Evolutionary conservation across 1,140 invertebrate species (phyloP).

Genomic region (Cataglyphis hispanica): DNA sequence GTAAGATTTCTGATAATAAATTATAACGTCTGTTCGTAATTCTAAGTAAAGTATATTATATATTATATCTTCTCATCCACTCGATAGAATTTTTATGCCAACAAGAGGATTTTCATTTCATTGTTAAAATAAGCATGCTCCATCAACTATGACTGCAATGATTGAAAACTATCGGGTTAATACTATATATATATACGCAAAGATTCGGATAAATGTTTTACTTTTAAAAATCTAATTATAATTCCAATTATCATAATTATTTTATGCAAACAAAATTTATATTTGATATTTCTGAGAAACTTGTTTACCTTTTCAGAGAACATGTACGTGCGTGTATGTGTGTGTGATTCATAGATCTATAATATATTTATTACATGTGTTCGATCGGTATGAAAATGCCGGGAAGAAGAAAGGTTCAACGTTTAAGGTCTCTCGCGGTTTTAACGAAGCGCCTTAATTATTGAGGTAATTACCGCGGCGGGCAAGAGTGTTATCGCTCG

Average conservation of each 20-base stretch:
- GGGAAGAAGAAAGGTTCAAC: neutral
- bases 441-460: conserved; percentile 65
- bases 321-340: too few species aligned
- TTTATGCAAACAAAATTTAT: neutral
- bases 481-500: conserved; percentile 62
- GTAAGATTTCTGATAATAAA: conserved; percentile 17
- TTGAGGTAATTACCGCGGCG: conserved; percentile 66
- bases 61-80: conserved; percentile 31
- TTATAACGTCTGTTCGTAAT: conserved; percentile 8
- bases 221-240: neutral
- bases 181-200: neutral
- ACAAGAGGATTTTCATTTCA: conserved; percentile 22
- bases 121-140: neutral
- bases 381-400: neutral
- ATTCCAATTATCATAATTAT: neutral
- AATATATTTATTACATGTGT: neutral
- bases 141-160: neutral
- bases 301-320: too few species aligned
- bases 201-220: neutral
- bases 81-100: neutral
- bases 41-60: neutral
- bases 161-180: conserved; percentile 15
- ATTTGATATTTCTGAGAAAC: neutral
- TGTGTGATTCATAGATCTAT: too few species aligned
- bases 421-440: conserved; percentile 58